Percentiles rank a stretch among this genome's conserved stretches.
Conservation (phyloP, 2,113 vertebrate genomes). For the Rhinopomastus cyanomelas region DNA sequence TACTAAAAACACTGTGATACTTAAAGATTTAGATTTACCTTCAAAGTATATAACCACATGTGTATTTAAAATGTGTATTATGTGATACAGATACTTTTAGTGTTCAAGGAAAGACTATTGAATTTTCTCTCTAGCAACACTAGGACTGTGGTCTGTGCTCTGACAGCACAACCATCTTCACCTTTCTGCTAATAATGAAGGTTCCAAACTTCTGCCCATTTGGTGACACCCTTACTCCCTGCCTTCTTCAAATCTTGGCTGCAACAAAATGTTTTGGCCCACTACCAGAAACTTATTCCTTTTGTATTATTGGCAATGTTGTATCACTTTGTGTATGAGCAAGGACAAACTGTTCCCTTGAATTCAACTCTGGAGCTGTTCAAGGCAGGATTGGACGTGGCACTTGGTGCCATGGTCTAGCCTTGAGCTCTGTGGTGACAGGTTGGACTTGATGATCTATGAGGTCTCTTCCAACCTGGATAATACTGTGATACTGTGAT, state of each 20-base stretch:
- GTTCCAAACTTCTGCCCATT: not conserved
- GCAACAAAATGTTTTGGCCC: not conserved
- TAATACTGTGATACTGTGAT: no score
- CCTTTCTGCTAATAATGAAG: not conserved
- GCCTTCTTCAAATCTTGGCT: not conserved
- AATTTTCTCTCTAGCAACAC: not conserved
- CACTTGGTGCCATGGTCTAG: no score
- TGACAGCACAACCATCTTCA: not conserved
- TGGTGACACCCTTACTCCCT: not conserved
- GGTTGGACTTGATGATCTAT: no score
- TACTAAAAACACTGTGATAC: not conserved
- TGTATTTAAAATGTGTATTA: not conserved
- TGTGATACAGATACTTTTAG: rapidly evolving
- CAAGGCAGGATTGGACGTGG: no score
- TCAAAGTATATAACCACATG: not conserved
- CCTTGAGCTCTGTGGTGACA: no score
- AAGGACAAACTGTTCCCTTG: not conserved
- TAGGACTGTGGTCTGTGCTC: not conserved
- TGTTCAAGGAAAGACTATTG: not conserved
- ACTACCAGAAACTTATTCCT: not conserved
- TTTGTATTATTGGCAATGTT: not conserved
- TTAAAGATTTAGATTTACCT: not conserved
- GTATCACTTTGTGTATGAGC: not conserved
- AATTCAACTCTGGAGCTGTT: no score
- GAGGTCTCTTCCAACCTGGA: no score